phyloP scores from a whole-genome alignment of 2,888 invertebrate genomes.

The Limenitis camilla region DNA sequence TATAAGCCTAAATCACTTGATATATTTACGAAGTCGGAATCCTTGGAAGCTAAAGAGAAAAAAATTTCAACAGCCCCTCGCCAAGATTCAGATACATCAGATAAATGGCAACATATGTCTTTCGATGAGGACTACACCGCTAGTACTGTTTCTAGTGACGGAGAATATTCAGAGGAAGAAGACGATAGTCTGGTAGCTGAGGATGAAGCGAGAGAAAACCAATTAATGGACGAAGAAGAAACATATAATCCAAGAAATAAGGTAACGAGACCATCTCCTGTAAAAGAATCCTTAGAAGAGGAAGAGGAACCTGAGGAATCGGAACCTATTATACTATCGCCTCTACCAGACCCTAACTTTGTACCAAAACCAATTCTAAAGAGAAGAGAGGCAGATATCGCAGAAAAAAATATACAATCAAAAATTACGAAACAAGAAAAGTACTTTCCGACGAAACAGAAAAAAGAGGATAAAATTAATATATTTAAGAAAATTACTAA shows the following conservation, averaged over 20 bases:
- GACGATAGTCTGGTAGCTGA: conserved; percentile 53
- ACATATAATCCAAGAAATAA: conserved; percentile 81
- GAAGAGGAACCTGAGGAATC: conserved; percentile 72
- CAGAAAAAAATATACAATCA: conserved; percentile 28
- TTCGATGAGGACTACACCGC: conserved; percentile 78
- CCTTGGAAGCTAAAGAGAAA: conserved; percentile 42
- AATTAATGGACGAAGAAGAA: conserved; percentile 73
- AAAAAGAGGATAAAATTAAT: conserved; percentile 54
- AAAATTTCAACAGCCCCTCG: conserved; percentile 24
- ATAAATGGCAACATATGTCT: conserved; percentile 66
- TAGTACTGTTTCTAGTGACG: conserved; percentile 75
- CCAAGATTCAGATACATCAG: conserved; percentile 45
- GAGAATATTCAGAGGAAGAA: conserved; percentile 54
- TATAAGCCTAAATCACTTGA: conserved; percentile 35
- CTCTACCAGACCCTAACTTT: conserved; percentile 81
- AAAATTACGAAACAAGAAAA: conserved; percentile 19
- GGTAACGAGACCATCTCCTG: conserved; percentile 40
- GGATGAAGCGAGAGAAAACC: conserved; percentile 44
- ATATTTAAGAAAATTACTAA: conserved; percentile 63
- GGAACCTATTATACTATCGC: conserved; percentile 75
- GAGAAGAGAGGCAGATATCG: conserved; percentile 63
- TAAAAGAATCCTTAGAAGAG: conserved; percentile 49
- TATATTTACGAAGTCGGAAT: conserved; percentile 52
- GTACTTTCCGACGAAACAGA: conserved; percentile 33
- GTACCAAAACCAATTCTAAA: conserved; percentile 88